Evolutionary conservation across 1,140 invertebrate species (phyloP), one percentile per base, ranked within the genome.

Genomic region (Drosophila murphyi): DNA sequence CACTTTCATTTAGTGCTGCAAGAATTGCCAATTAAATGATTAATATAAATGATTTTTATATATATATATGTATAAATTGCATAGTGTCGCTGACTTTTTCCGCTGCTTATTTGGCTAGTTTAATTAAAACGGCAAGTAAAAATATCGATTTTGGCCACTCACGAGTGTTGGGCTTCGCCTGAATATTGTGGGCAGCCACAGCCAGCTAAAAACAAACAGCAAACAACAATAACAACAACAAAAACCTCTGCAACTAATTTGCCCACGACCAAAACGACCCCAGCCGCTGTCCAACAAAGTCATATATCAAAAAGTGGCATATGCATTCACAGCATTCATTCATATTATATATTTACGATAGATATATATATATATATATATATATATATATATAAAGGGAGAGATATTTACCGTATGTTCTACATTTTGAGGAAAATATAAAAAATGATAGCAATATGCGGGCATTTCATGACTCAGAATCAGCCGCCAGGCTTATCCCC

Each of bases 401-500:
- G 39, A 41, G 39, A 56, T 62, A 73, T 69, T 43, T 61, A 34
- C 37, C 57, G 41, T 45, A 48, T 29, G 50, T 60, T 72, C 61
- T 73, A 52, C 55, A 54, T 39, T 70, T 62, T 70, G 43, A 41
- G 47, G 50, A 57, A 56, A 73, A 75, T 63, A 75, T 32, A 81
- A 74, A 78, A 75, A 76, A 85, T 69, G 70, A 74, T 80, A 85
- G 80, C 77, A 78, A 85, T 86, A 72, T 76, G 60, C 45, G 63
- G 59, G 47, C 65, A 76, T 62, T 69, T 65, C 70, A 85, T 86
- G 82, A 85, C 62, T 86, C 82, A 85, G 59, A 72, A 20, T 37
- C 39, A 8, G 32, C 74, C 71, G 69, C 68, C 72, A 76, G 80
- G 50, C 64, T 57, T 59, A 61, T 68, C 72, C 76, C 76, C 80